Evolutionary conservation across 2,797 vertebrate genomes (phyloP), one percentile per base, ranked within the genome.

Genomic region (Knipowitschia caucasica): DNA sequence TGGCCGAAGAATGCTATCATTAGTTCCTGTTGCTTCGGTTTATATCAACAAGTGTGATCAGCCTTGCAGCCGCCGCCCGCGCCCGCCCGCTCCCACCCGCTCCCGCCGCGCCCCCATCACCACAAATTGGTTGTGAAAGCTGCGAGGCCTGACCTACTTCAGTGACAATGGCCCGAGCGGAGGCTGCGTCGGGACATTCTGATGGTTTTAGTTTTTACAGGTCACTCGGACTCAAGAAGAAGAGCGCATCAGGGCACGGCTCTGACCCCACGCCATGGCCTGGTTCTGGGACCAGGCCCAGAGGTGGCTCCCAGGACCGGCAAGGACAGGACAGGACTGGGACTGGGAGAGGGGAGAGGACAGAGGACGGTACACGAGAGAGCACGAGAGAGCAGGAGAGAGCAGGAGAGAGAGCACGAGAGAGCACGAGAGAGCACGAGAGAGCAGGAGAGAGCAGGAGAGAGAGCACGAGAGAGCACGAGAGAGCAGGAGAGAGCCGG

Each of bases 141-240:
- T 79, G 61, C 62, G 27, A 72, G 75, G 75, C 80, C 86, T 92
- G 82, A 82, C 86, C 75, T 78, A 86, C 80, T 84, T 90, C 64
- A 77, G 53, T 72, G 91, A 94, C 91, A 94, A 92, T 91, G 85
- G 86, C 59, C 56, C 66, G 64, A 56, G 64, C 72, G 51, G 43
- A 0, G 56, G 61, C 54, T 73, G 62, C 64, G 67, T 54, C 53
- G 68, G 64, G 67, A 81, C 69, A 75, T 81, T 80, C 74, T 81
- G 69, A 80, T 78, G 84, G 80, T 83, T 82, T 64, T 25, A 3
- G 64, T 64, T 75, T 80, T 14, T 78, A 64, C 76, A 72, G 82
- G 89, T 90, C 88, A 83, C 69, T 74, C 69, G 62, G 57, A 69
- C 47, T 64, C 18, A 18, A 18, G 35, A 17, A 38, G 17, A 8